Conservation (phyloP, 2,113 vertebrate genomes). For the Nerophis lumbriciformis region DNA sequence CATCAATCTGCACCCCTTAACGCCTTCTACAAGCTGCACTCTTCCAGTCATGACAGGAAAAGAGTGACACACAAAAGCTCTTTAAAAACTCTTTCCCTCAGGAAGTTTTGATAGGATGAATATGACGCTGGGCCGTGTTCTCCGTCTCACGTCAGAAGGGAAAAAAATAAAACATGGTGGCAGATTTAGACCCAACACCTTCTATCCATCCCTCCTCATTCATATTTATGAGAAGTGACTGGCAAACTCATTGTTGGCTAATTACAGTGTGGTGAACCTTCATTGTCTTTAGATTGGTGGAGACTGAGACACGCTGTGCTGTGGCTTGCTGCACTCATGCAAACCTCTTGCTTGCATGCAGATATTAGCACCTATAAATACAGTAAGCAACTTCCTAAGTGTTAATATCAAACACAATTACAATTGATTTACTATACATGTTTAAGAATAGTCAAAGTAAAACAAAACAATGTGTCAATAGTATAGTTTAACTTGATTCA, state of each 20-base stretch:
- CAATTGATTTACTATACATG: no score
- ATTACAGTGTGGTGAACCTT: slow-evolving; percentile 71
- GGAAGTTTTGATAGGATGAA: slow-evolving; percentile 66
- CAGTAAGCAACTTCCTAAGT: no score
- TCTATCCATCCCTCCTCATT: slow-evolving; percentile 66
- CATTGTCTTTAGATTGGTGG: slow-evolving; percentile 74
- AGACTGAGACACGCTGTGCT: slow-evolving; percentile 70
- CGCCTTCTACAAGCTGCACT: slow-evolving; percentile 57
- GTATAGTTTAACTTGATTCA: no score
- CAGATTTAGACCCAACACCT: slow-evolving; percentile 68
- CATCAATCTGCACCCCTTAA: slow-evolving; percentile 59
- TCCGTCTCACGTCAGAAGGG: slow-evolving; percentile 57
- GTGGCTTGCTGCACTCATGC: slow-evolving; percentile 68
- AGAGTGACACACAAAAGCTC: slow-evolving; percentile 69
- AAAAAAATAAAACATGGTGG: slow-evolving; percentile 35
- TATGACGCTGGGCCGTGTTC: slow-evolving; percentile 61
- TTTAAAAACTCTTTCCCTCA: slow-evolving; percentile 58
- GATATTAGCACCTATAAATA: slow-evolving; percentile 57
- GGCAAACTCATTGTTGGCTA: slow-evolving; percentile 72
- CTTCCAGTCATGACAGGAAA: slow-evolving; percentile 60
- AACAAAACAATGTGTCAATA: no score
- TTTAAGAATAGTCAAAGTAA: no score
- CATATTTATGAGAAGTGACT: slow-evolving; percentile 71
- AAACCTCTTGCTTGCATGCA: slow-evolving; percentile 63
- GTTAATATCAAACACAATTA: no score